phyloP scores from a whole-genome alignment of 2,113 vertebrate genomes.

The Strigops habroptila region DNA sequence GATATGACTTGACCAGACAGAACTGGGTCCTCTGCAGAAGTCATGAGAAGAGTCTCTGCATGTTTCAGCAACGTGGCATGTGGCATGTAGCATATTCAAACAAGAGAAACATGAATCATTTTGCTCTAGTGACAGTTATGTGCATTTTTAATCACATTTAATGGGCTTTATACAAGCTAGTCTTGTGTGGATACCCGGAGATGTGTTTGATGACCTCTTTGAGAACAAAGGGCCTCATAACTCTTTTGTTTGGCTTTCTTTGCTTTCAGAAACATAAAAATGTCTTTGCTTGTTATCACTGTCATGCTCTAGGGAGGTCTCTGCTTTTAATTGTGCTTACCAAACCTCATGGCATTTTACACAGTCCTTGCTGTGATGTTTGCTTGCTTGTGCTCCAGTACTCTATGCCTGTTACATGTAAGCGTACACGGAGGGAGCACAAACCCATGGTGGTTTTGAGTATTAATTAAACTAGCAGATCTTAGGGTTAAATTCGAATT shows the following conservation, averaged over 20 bases:
- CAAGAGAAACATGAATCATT: background rate
- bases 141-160: background rate
- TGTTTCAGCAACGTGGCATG: background rate
- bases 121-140: background rate
- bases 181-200: background rate
- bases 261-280: slow-evolving; percentile 36
- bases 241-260: background rate
- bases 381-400: background rate
- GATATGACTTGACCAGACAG: background rate
- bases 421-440: background rate
- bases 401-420: background rate
- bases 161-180: background rate
- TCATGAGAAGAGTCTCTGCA: background rate
- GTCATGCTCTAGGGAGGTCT: background rate
- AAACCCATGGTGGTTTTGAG: background rate
- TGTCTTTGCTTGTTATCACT: slow-evolving; percentile 26
- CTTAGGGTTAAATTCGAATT: background rate
- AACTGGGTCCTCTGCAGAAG: background rate
- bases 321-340: slow-evolving; percentile 32
- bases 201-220: background rate
- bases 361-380: background rate
- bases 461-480: background rate
- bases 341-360: slow-evolving; percentile 11
- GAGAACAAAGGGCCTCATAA: background rate
- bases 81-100: background rate